Evolutionary conservation across 2,888 invertebrate genomes (phyloP).

Genomic region (Tromatobia lineatoria): DNA sequence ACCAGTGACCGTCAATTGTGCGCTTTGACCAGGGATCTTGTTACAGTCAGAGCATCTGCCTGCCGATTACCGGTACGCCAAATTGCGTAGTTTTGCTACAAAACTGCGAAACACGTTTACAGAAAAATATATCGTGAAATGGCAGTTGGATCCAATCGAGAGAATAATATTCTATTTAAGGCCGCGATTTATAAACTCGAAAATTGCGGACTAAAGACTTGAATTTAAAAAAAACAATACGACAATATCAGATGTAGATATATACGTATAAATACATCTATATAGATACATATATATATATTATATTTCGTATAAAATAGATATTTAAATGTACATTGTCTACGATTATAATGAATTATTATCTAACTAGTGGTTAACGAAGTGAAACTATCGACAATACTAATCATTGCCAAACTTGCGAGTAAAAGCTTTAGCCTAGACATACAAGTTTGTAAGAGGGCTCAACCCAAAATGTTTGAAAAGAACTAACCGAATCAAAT

Average conservation of each 20-base stretch:
- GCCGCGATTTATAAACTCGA: slow-evolving; percentile 48
- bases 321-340: slow-evolving; percentile 72
- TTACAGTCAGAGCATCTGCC: too few relatives aligned
- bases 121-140: slow-evolving; percentile 1
- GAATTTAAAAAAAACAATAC: slow-evolving; percentile 51
- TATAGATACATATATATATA: slow-evolving; percentile 58
- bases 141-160: slow-evolving; percentile 12
- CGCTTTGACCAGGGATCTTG: too few relatives aligned
- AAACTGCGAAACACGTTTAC: slow-evolving; percentile 10
- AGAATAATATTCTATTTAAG: slow-evolving; percentile 20
- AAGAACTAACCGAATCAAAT: slow-evolving; percentile 3
- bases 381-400: slow-evolving; percentile 80
- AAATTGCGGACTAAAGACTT: slow-evolving; percentile 66
- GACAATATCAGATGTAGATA: slow-evolving; percentile 68
- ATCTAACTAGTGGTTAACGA: slow-evolving; percentile 54
- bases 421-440: slow-evolving; percentile 73
- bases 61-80: too few relatives aligned
- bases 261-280: slow-evolving; percentile 59
- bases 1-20: too few relatives aligned
- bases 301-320: slow-evolving; percentile 65
- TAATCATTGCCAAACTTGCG: slow-evolving; percentile 77
- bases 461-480: slow-evolving; percentile 33
- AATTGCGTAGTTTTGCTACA: slow-evolving; percentile 13
- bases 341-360: slow-evolving; percentile 69
- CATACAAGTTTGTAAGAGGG: slow-evolving; percentile 40